Conservation (phyloP, 2,797 vertebrate species). For the Borostomias antarcticus region DNA sequence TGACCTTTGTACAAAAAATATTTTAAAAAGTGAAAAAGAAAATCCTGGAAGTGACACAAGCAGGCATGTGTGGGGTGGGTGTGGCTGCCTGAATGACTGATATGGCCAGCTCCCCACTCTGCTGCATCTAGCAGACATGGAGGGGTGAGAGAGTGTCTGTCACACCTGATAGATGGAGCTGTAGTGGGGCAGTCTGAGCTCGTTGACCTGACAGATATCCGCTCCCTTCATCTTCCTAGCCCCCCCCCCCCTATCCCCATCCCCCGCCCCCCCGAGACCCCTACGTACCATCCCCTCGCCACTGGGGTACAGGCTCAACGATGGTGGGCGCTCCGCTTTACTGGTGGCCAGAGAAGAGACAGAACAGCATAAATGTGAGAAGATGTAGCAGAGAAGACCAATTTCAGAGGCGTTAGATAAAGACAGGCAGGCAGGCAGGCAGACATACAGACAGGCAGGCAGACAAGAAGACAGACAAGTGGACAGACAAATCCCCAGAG, state of each 20-base stretch:
- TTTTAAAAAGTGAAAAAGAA: neutral
- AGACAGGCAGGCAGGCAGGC: no score
- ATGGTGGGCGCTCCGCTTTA: conserved; percentile 95
- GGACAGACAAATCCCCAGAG: conserved; percentile 2
- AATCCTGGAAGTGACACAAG: conserved; percentile 57
- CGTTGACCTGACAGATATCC: conserved; percentile 95
- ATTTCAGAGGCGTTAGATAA: no score
- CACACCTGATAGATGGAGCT: conserved; percentile 95
- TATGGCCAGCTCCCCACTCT: conserved; percentile 50
- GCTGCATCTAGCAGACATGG: conserved; percentile 37
- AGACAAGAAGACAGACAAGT: no score
- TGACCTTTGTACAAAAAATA: neutral
- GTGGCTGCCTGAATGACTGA: conserved; percentile 40
- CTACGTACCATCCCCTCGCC: conserved; percentile 97
- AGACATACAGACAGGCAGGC: no score
- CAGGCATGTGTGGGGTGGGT: conserved; percentile 52
- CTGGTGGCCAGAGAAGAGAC: conserved; percentile 66
- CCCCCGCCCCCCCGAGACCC: conserved; percentile 86
- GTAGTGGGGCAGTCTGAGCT: conserved; percentile 89
- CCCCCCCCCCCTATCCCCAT: conserved; percentile 92
- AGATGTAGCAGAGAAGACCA: no score
- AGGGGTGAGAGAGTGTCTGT: conserved; percentile 62
- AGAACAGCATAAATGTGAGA: no score
- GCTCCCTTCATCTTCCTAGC: conserved; percentile 88
- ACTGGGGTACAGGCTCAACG: conserved; percentile 92